Evolutionary conservation across 2,888 invertebrate genomes (phyloP).

Genomic region (Heliconius cydno): DNA sequence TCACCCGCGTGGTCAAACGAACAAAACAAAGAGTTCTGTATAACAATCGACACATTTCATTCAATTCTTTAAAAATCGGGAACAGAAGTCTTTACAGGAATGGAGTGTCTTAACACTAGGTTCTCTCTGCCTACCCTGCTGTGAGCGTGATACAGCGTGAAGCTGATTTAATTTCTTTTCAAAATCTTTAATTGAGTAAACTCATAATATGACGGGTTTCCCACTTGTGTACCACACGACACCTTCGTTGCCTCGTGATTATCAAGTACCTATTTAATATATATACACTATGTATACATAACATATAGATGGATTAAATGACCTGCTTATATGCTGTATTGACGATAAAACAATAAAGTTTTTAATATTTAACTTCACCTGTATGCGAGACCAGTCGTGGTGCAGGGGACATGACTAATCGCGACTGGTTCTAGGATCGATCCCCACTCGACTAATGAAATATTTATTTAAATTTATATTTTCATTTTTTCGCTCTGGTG

Average conservation of each 20-base stretch:
- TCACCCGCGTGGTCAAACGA: no score
- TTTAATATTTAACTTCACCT: no score
- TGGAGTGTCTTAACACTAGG: not conserved
- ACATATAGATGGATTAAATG: not conserved
- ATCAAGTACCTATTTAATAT: not conserved
- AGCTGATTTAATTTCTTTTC: not conserved
- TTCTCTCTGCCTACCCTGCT: not conserved
- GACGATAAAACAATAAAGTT: not conserved
- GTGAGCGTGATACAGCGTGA: not conserved
- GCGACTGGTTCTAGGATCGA: no score
- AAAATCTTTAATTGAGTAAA: not conserved
- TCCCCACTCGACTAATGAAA: no score
- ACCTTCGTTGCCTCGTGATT: slow-evolving; percentile 5
- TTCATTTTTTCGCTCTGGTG: no score
- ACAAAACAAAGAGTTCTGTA: no score
- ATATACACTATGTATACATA: not conserved
- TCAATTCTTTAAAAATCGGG: no score
- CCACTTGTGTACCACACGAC: not conserved
- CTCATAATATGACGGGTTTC: not conserved
- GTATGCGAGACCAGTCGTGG: no score
- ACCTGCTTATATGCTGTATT: not conserved
- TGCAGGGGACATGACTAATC: no score
- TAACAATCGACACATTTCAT: no score
- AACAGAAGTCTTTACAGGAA: no score
- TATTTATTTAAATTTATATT: no score